Base-by-base conservation (phyloP, 2,113 vertebrate species). In the Noturus placidus region DNA sequence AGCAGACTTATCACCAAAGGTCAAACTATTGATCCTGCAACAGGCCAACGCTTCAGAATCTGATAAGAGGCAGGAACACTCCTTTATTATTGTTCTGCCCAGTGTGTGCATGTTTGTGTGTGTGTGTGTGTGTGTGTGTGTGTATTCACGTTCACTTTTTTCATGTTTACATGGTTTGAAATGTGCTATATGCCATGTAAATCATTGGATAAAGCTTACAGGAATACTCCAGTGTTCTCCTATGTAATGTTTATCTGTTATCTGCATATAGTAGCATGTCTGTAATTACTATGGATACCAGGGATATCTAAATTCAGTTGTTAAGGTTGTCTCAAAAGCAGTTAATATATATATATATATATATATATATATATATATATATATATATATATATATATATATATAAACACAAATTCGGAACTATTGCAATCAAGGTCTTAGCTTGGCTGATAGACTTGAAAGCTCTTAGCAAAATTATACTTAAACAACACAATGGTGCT, bases 1-100 rank as follows among this genome's bases (percentile, higher is more conserved):
- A 46, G 46, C 33, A 82, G 19, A 30, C 63, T 63, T 33, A 72
- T 80, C 67, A 84, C n/a, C 46, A 83, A 89, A 87, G 88, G 85
- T 89, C 80, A 87, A 50, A 70, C 52, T 70, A 84, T 89, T 86
- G 82, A 89, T 87, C 77, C 67, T 54, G 14, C 20, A 82, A 46
- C 76, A 85, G 69, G 79, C 72, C 33, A 82, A 57, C 59, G 57
- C 84, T 72, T 70, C 46, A 82, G 56, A 77, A 17, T 85, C 57
- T 50, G 42, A 86, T 25, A 80, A 50, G n/a, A 67, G 20, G 61
- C 46, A 67, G 27, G 52, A 33, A 86, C 52, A 7, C 14, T 72
- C 17, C 25, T 86, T 30, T 81, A n/a, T 46, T 86, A 74, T 82
- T 76, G 84, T 82, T 76, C 67, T 54, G 50, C 27, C 65, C 8